phyloP scores from a whole-genome alignment of 2,797 vertebrate genomes.

The Poeciliopsis turneri region DNA sequence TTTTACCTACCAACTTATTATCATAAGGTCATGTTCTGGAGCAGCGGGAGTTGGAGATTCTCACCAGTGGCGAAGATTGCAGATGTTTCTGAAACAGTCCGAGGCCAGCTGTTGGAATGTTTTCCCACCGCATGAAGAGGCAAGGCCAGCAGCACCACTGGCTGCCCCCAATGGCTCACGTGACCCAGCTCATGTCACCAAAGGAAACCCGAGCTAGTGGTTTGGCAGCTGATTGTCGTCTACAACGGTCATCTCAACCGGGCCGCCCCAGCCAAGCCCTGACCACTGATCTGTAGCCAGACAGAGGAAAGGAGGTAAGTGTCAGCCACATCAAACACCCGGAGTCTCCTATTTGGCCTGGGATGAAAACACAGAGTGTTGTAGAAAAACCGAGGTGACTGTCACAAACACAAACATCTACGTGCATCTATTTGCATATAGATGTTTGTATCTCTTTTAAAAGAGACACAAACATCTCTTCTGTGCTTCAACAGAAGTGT shows the following conservation, averaged over 20 bases:
- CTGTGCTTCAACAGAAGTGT: too few relatives aligned
- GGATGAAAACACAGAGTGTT: constrained; percentile 39
- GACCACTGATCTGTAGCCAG: constrained; percentile 65
- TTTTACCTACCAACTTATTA: constrained; percentile 59
- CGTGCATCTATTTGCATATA: neutral
- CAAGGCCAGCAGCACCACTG: constrained; percentile 61
- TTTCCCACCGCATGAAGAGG: constrained; percentile 79
- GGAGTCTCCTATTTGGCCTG: constrained; percentile 61
- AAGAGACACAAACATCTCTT: too few relatives aligned
- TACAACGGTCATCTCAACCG: constrained; percentile 62
- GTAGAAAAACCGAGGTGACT: constrained; percentile 57
- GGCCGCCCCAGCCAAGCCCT: constrained; percentile 41
- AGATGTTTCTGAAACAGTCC: constrained; percentile 75
- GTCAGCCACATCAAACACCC: constrained; percentile 68
- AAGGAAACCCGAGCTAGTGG: constrained; percentile 42
- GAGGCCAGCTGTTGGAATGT: constrained; percentile 82
- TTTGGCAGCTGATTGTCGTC: constrained; percentile 56
- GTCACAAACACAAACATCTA: constrained; percentile 46
- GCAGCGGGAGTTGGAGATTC: constrained; percentile 60
- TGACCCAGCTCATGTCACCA: constrained; percentile 73
- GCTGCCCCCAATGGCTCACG: constrained; percentile 68
- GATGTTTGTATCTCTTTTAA: too few relatives aligned
- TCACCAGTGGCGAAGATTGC: constrained; percentile 72
- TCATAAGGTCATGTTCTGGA: constrained; percentile 66
- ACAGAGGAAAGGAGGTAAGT: constrained; percentile 51